Base-by-base conservation (phyloP, 2,888 invertebrate species). In the Catocala sponsa region DNA sequence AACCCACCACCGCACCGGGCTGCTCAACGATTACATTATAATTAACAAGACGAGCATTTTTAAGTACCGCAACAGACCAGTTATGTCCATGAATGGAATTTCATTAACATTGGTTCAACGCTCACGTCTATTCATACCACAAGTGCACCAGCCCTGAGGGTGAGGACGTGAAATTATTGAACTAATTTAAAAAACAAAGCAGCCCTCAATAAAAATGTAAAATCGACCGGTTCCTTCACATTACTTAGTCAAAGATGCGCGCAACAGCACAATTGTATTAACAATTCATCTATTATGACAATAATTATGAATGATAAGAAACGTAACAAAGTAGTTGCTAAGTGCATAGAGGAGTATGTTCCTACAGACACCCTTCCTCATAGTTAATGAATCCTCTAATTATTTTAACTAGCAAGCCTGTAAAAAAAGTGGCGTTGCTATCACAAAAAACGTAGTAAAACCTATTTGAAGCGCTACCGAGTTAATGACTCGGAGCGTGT, bases 401-500 rank as follows among this genome's bases (percentile, higher is more conserved):
- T 90, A 88, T 87, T 90, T 85, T 85, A 85, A 86, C 82, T 75
- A 80, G 81, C 70, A 77, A 62, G 65, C 63, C 74, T 76, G 64
- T 74, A 79, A 82, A 86, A 87, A 87, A 88, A 84, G 79, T 72
- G 71, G 76, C 76, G 65, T 67, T 68, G 62, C 57, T 68, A 70
- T 67, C 55, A 75, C 78, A 85, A 85, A 83, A 88, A 86, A 77
- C 68, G 68, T 73, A 78, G 78, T 79, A 83, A 80, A 84, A 82
- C 81, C 78, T 81, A 86, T 81, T 78, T 74, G 82, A 86, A 81
- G 82, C 76, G 82, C 83, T 83, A 82, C 83, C 76, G 79, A 87
- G 87, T 85, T 92, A 91, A 90, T 90, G 87, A 83, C 84, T 86
- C 76, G 81, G 74, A 86, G 80, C 86, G 88, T 88, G 90, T 90